phyloP scores from a whole-genome alignment of 64 coral and sea anemone species.

The Actinia equina region DNA sequence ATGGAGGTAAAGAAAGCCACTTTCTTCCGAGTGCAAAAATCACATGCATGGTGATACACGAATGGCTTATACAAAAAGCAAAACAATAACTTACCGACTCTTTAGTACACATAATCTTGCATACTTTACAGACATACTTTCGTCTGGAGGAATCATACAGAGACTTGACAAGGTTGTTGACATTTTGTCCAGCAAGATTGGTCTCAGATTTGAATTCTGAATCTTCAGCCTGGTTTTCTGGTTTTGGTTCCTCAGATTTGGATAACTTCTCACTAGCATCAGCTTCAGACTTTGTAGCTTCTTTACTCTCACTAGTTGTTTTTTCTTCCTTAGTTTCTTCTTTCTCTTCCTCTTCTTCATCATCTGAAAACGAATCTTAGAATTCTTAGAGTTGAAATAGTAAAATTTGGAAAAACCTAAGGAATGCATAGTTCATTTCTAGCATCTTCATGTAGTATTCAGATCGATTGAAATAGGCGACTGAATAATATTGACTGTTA shows the following conservation, averaged over 20 bases:
- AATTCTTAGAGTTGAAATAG: neutral
- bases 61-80: neutral
- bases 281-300: constrained; percentile 5
- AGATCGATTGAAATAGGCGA: too few relatives aligned
- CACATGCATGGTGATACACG: too few relatives aligned
- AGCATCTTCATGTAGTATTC: too few relatives aligned
- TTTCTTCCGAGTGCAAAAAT: too few relatives aligned
- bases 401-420: too few relatives aligned
- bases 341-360: constrained; percentile 20
- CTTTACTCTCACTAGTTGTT: neutral
- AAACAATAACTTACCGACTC: constrained; percentile 34
- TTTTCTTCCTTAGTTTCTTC: neutral
- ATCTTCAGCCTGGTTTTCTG: neutral
- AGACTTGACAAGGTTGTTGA: constrained; percentile 51
- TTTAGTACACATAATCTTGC: constrained; percentile 92
- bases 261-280: neutral
- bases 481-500: too few relatives aligned
- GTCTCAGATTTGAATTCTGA: neutral
- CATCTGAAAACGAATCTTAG: neutral
- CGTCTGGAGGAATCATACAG: constrained; percentile 52
- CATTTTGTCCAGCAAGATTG: constrained; percentile 76
- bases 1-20: too few relatives aligned
- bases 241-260: neutral
- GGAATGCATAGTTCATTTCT: too few relatives aligned
- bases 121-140: constrained; percentile 79